Evolutionary conservation across 2,113 vertebrate genomes (phyloP).

Genomic region (Bubo bubo): DNA sequence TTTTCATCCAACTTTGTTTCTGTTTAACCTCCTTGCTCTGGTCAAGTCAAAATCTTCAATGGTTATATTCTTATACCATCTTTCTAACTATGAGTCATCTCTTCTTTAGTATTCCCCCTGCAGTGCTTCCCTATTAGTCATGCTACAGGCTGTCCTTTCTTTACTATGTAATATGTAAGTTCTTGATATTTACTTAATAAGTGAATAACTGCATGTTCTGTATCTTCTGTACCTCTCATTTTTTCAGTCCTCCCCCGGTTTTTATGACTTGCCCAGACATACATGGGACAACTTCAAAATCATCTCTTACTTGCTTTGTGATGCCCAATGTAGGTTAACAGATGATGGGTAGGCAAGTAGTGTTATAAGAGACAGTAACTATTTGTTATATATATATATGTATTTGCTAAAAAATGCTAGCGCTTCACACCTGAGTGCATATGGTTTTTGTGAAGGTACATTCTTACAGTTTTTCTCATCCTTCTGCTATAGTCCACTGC

Average conservation of each 20-base stretch:
- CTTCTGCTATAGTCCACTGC: neutral
- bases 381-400: neutral
- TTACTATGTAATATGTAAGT: neutral
- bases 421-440: neutral
- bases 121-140: neutral
- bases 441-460: neutral
- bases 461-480: neutral
- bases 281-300: neutral
- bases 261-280: neutral
- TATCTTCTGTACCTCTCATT: neutral
- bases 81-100: constrained; percentile 4
- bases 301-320: neutral
- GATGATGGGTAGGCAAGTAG: neutral
- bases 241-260: neutral
- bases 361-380: neutral
- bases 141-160: neutral
- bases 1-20: neutral
- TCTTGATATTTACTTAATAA: neutral
- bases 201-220: neutral
- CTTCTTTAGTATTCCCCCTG: neutral
- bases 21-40: neutral
- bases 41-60: neutral
- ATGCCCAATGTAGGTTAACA: neutral
- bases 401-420: neutral
- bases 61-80: neutral